Base-by-base conservation (phyloP, 2,113 vertebrate species). In the Rhinogobius similis region DNA sequence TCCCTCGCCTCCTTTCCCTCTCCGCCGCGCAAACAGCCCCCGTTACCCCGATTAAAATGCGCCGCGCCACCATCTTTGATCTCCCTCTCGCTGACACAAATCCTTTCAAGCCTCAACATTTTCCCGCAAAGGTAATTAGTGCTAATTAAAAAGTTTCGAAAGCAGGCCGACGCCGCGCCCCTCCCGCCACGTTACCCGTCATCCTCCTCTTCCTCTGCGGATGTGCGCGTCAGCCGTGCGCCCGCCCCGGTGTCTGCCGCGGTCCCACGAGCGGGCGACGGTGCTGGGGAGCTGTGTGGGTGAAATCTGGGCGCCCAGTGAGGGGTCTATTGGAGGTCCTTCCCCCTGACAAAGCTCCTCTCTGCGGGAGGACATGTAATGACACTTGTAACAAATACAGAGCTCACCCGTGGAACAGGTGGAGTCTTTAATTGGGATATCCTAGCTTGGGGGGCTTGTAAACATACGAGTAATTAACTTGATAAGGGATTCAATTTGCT, bases 101-200 rank as follows among this genome's bases (percentile, higher is more conserved):
- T 98, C 96, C 95, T 97, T 97, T 98, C 95, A 96, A 96, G 96
- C 94, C 94, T 94, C 93, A 94, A 96, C 96, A 93, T 93, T 97
- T 96, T 95, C 97, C 94, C 95, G 94, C 95, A 95, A 95, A 97
- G 95, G 96, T 98, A 99, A 99, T 99, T 99, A 99, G 96, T 95
- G 97, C 96, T 97, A 98, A 98, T 99, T 98, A 99, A 99, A 97
- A 98, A 97, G 96, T 98, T 98, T 98, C 93, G 71, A 87, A 95
- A 96, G 94, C 96, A 94, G 95, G 32, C 93, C 94, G 93, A 94
- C 91, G 90, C 77, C 76, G 75, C 46, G 73, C 65, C 62, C 89
- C 81, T 82, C 83, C n/a, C 83, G 44, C 29, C 84, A 83, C 88
- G 83, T 90, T 88, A 85, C 89, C 85, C 87, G 86, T 87, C 88